Base-by-base conservation (phyloP, 2,797 vertebrate species). In the Acanthornis magna region DNA sequence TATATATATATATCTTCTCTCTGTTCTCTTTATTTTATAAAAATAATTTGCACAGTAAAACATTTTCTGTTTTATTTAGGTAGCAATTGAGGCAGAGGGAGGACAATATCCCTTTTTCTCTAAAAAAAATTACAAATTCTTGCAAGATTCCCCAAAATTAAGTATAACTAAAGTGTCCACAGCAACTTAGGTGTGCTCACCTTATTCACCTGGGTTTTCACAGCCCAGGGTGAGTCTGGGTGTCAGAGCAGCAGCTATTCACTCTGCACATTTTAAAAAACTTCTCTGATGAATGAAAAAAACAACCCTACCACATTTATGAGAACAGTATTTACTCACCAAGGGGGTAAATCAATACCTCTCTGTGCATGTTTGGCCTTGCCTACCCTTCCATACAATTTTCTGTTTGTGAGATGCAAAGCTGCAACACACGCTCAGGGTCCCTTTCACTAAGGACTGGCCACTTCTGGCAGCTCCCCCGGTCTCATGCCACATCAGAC, bases 341-440 rank as follows among this genome's bases (percentile, higher is more conserved):
- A 77, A 62, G 40, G 21, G 30, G 3, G 14, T 55, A 77, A 55
- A 77, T 60, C 42, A 68, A 17, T 26, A 48, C 34, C 17, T 34
- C 5, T 51, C 68, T 40, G 11, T 21, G 25, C 21, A 23, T 7
- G 22, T 42, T 79, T n/a, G 7, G 80, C 72, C 22, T 62, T 48
- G 66, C 34, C 53, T 48, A 55, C 26, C 29, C 15, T 32, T 67
- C 68, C 57, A 38, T 8, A 9, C 5, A 29, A 27, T 55, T 50
- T 73, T 65, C 68, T 58, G 7, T 26, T 67, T 74, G 34, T 4
- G 23, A 78, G 51, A 36, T 21, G 48, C 63, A 73, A 57, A 62
- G 20, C 42, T 61, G 53, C 60, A 82, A 38, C 18, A 14, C 0
- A 3, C 5, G 58, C 57, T 61, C 2, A 0, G 51, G 32, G 27